phyloP scores from a whole-genome alignment of 2,797 vertebrate genomes.

The Bovichtus variegatus region DNA sequence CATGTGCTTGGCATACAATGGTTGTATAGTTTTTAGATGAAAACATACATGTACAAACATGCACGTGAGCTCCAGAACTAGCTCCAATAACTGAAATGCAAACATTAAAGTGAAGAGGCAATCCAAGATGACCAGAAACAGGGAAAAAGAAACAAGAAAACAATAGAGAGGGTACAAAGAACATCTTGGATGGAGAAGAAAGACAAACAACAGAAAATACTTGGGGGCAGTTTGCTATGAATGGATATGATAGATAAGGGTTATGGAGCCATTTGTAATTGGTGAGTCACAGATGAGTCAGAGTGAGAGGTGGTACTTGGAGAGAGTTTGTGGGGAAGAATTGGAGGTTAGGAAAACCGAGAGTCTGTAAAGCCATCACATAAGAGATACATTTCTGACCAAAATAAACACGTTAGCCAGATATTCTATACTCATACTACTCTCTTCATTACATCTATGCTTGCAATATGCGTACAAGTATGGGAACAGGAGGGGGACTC shows the following conservation, averaged over 20 bases:
- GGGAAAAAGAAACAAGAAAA: not conserved
- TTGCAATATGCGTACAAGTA: not conserved
- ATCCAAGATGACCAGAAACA: not conserved
- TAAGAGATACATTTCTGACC: not conserved
- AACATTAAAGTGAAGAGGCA: not conserved
- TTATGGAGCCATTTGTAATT: constrained; percentile 40
- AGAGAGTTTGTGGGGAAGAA: constrained; percentile 6
- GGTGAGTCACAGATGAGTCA: constrained; percentile 50
- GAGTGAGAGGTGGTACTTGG: constrained; percentile 14
- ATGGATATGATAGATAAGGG: constrained; percentile 43
- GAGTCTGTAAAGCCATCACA: not conserved
- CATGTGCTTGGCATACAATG: not conserved
- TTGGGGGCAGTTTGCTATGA: constrained; percentile 24
- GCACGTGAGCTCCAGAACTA: not conserved
- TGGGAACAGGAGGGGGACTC: not conserved
- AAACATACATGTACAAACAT: not conserved
- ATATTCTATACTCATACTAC: not conserved
- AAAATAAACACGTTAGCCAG: not conserved
- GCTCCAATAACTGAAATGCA: not conserved
- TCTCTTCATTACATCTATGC: not conserved
- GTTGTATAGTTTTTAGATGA: not conserved
- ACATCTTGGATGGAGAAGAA: constrained; percentile 13
- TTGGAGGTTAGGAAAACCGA: not conserved
- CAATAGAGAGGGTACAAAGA: constrained; percentile 2
- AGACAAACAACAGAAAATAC: constrained; percentile 28